These are phyloP conservation scores for Eulemur macaco DNA, from an alignment of 2,113 vertebrate genomes.

Conservation along the genomic window DNA sequence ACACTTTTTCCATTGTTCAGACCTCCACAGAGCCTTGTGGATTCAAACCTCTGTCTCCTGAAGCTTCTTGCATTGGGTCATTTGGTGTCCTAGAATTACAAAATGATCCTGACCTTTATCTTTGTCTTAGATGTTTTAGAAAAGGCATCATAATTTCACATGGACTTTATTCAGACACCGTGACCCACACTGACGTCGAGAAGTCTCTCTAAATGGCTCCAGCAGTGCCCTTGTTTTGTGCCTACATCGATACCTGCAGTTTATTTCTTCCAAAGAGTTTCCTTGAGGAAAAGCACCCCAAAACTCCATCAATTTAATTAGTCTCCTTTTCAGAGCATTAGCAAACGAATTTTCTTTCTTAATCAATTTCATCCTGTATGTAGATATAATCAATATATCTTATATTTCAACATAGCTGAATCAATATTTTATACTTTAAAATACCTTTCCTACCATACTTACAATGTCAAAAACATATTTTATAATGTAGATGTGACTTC, in stretches of 20 bases:
- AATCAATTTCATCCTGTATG: not conserved
- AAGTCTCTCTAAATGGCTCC: not conserved
- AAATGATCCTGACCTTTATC: not conserved
- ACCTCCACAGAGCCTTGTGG: not conserved
- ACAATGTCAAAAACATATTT: not conserved
- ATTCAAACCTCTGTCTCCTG: not conserved
- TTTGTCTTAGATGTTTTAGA: not conserved
- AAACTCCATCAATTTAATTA: not conserved
- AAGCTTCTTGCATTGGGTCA: not conserved
- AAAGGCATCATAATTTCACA: not conserved
- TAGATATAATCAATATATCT: not conserved
- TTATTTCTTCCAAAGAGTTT: not conserved
- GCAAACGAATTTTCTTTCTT: not conserved
- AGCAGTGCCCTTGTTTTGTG: not conserved
- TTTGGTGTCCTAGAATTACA: not conserved
- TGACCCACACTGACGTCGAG: not conserved
- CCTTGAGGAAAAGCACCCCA: not conserved
- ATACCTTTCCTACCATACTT: not conserved
- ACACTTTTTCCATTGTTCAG: not conserved
- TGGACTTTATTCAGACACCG: not conserved
- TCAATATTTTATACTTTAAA: not conserved
- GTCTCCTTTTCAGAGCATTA: not conserved
- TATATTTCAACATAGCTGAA: not conserved
- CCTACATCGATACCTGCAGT: not conserved
- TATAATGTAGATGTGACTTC: not conserved